Base-by-base conservation (phyloP, 1,140 invertebrate species). In the Manduca sexta region DNA sequence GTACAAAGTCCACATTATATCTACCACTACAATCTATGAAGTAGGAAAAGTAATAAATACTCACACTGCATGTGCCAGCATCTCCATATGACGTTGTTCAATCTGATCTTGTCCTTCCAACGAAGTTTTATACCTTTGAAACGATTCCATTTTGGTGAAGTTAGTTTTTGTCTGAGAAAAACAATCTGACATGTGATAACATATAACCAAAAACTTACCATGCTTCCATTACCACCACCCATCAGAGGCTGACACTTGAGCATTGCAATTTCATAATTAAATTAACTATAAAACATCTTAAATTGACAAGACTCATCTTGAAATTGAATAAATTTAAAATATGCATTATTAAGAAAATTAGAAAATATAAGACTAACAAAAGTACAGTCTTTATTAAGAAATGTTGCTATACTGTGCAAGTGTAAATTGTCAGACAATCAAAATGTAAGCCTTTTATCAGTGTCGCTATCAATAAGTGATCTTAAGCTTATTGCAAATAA, bases 31-130 rank as follows among this genome's bases (percentile, higher is more conserved):
- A n/a, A 26, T 5, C 21, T 26, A 26, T 26, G 21, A 26, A 5
- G n/a, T n/a, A n/a, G n/a, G n/a, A n/a, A 15, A 16, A 39, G 10
- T 31, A 40, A 35, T 35, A n/a, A n/a, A n/a, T 46, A 92, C 93
- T 94, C 89, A 98, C 97, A 99, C 87, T 99, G 98, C 95, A 99
- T 97, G 86, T 99, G 97, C 97, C 98, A 99, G 82, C 98, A 99
- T 78, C 98, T 91, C 98, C 98, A 99, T 70, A 99, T 99, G 48
- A 99, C 96, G 86, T 99, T 99, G 89, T 99, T 99, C 48, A 99
- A 88, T 62, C 98, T 91, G 65, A 99, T 99, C 88, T 99, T 98
- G 87, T 99, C 97, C 82, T 99, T 99, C 93, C 97, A 97, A 64
- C 95, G 90, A 45, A 99, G 87, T 67, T 97, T 93, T 60, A 99